These are phyloP conservation scores for Eucidaris tribuloides DNA, from an alignment of 35 echinoderm and acorn worm species.

Conservation along the genomic window DNA sequence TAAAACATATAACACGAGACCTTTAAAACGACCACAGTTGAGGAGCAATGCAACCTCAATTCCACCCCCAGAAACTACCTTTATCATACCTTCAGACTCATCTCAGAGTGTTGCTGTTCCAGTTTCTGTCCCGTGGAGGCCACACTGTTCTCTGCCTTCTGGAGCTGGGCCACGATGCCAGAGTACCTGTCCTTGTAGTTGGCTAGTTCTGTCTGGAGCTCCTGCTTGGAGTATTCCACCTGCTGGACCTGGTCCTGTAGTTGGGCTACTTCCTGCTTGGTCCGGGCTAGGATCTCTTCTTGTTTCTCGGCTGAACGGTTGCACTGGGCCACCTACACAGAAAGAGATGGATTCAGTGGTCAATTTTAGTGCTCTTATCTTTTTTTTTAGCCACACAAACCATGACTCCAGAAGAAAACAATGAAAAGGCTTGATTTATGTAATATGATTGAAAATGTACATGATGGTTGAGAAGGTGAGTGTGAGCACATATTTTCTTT, in stretches of 20 bases:
- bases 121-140: conserved; percentile 51
- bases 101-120: conserved; percentile 67
- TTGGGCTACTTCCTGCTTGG: conserved; percentile 54
- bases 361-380: not conserved
- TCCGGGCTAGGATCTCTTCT: conserved; percentile 40
- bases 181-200: conserved; percentile 70
- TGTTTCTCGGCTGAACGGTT: conserved; percentile 62
- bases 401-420: no score
- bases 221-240: conserved; percentile 50
- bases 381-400: not conserved
- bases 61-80: no score
- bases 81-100: conserved; percentile 60
- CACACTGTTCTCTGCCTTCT: conserved; percentile 57
- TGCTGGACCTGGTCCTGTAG: conserved; percentile 68
- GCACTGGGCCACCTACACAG: conserved; percentile 50
- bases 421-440: no score
- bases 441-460: no score
- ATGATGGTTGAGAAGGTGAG: no score
- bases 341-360: not conserved
- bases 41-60: no score
- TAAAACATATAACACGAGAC: no score
- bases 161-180: conserved; percentile 51
- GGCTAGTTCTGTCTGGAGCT: conserved; percentile 59
- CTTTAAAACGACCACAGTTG: no score
- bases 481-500: no score